phyloP scores from a whole-genome alignment of 2,113 vertebrate genomes.

The Thamnaconus septentrionalis region DNA sequence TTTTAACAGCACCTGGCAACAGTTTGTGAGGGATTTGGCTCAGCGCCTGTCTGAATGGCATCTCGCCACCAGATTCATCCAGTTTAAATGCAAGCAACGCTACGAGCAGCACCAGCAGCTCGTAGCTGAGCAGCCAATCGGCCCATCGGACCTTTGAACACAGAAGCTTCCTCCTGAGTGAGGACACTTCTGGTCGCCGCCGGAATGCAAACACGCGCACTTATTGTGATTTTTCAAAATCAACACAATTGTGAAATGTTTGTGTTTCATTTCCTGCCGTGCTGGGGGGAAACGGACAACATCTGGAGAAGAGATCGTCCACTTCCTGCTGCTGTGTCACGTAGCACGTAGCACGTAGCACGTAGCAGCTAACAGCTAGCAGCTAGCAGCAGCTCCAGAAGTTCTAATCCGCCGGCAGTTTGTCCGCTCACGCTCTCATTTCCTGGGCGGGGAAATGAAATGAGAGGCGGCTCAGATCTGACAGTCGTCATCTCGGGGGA shows the following conservation, averaged over 20 bases:
- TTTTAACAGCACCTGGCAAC: too few relatives aligned
- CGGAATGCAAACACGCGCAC: constrained; percentile 3
- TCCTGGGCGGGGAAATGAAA: not conserved
- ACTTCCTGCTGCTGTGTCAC: constrained; percentile 53
- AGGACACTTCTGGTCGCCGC: not conserved
- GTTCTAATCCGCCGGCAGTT: constrained; percentile 28
- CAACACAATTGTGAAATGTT: constrained; percentile 44
- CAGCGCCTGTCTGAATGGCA: too few relatives aligned
- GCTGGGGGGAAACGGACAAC: constrained; percentile 30
- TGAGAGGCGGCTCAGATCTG: constrained; percentile 43
- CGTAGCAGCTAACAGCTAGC: too few relatives aligned
- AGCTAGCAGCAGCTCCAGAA: constrained; percentile 54
- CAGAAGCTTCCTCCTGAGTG: too few relatives aligned
- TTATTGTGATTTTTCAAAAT: constrained; percentile 15
- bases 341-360: constrained; percentile 2
- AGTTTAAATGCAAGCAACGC: too few relatives aligned
- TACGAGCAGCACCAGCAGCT: too few relatives aligned
- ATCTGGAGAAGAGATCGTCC: constrained; percentile 55
- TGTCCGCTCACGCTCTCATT: constrained; percentile 5
- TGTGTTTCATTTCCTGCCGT: constrained; percentile 56
- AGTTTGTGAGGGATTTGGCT: too few relatives aligned
- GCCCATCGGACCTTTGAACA: too few relatives aligned
- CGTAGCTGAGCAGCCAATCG: too few relatives aligned
- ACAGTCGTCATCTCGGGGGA: constrained; percentile 78
- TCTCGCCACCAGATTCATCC: too few relatives aligned